Evolutionary conservation across 2,888 invertebrate genomes (phyloP), one percentile per base, ranked within the genome.

Genomic region (Pachliopta kotzebuea): DNA sequence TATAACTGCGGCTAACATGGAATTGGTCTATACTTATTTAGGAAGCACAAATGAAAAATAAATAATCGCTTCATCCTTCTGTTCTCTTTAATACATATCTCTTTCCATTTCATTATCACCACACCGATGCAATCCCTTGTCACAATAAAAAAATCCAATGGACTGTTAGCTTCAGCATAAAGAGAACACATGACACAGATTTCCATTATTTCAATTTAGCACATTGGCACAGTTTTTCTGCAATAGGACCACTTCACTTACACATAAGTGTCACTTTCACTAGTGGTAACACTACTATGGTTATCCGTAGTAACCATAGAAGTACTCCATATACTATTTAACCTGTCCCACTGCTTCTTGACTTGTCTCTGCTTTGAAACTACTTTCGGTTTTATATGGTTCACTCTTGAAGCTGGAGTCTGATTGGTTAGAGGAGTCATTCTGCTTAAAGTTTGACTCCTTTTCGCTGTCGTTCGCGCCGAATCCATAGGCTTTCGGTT

Each of bases 271-370:
- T 55, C 45, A 55, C 55, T 55, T 55, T 37, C 60, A 64, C 50
- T 64, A 24, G 37, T 52, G 50, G 21, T n/a, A 26, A 54, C 66
- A 70, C 65, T 63, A 61, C 72, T 71, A 79, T 72, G 73, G 75
- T 74, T 76, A 75, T 69, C 71, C 75, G 70, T 80, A 78, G 64
- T 75, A 77, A 67, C 74, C 76, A 72, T 75, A 78, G 70, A 73
- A 73, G 70, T 76, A 76, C 67, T 79, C 74, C 78, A 72, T 77
- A 74, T 88, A 82, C 84, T 89, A 89, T 85, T 89, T 89, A 68
- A 87, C 88, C 78, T 88, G 88, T 56, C 85, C 84, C 24, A 83
- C 74, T 0, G 83, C 71, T 68, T 89, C 89, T 59, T 76, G 84
- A 11, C 73, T 70, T 1, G 83, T 74, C 60, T 86, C 86, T 3